Conservation (phyloP, 2,888 invertebrate species). For the Ligdia adustata region DNA sequence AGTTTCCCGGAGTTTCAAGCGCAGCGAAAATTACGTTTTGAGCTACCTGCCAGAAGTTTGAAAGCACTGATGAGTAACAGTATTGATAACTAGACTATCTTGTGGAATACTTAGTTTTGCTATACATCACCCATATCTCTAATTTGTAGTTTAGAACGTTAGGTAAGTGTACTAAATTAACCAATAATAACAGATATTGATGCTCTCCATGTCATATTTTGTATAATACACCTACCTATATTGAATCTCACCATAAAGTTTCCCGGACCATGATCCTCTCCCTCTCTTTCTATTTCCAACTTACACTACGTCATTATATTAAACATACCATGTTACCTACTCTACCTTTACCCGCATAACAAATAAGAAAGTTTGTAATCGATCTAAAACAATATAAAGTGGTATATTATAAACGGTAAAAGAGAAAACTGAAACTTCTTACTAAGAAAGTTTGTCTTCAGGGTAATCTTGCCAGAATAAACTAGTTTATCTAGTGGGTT, state of each 20-base stretch:
- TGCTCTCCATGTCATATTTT: no score
- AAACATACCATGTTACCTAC: not conserved
- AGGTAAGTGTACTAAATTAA: conserved; percentile 1
- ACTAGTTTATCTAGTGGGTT: conserved; percentile 38
- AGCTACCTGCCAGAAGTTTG: conserved; percentile 24
- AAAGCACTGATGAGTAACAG: not conserved
- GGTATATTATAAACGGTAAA: conserved; percentile 17
- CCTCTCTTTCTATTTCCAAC: conserved; percentile 2
- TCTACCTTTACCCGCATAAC: not conserved
- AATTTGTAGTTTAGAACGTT: not conserved
- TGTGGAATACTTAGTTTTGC: no score
- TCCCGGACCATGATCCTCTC: conserved; percentile 3
- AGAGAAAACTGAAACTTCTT: conserved; percentile 21
- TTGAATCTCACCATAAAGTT: conserved; percentile 10
- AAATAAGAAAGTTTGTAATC: conserved; percentile 19
- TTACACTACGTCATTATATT: conserved; percentile 12
- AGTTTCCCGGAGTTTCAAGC: conserved; percentile 22
- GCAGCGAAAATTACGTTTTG: conserved; percentile 22
- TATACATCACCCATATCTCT: no score
- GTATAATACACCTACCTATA: not conserved
- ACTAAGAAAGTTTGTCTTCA: conserved; percentile 37
- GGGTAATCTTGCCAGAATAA: conserved; percentile 38
- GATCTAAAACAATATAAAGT: conserved; percentile 24
- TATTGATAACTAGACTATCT: not conserved
- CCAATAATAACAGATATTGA: conserved; percentile 18